Base-by-base conservation (phyloP, 1,140 invertebrate genomes). In the Conopomorpha cramerella region DNA sequence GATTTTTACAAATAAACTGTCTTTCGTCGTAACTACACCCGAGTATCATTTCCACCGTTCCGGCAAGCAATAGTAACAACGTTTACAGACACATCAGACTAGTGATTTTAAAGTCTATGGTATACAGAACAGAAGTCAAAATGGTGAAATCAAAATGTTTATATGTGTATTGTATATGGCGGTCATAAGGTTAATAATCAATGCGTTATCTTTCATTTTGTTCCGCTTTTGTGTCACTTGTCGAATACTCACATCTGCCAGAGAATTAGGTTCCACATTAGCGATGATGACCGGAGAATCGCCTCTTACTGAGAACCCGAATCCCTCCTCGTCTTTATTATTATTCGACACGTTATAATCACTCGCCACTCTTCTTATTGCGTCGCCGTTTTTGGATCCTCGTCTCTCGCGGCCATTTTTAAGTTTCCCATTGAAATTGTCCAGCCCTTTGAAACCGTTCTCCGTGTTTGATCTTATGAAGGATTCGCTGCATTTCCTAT, bases 261-360 rank as follows among this genome's bases (percentile, higher is more conserved):
- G 73, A 13, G 93, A 95, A 56, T 89, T 90, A 2, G 86, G 80
- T 58, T 97, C 93, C 0, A 98, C 92, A 2, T 87, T 88, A 1
- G 93, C 91, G 8, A 97, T 86, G 16, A 94, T 89, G 8, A 96
- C 93, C 1, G 95, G 95, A 2, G 92, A 88, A 60, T 96, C 93
- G 1, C 95, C 94, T 37, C 92, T 82, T 1, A 97, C 91, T 47
- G 92, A 92, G 61, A 97, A 96, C 0, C 95, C 95, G 63, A 95
- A 97, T 0, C 93, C 93, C 42, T 89, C 86, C 1, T 72, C 74
- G 8, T 67, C 60, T 0, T 26, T 37, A 3, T 53, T 61, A 13
- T 36, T 18, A 30, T 46, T 48, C 0, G 52, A 42, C 23, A 74
- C 51, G 36, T 62, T 68, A 35, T 58, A 65, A 34, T 77, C 72